Conservation (phyloP, 2,113 vertebrate genomes). For the Myiozetetes cayanensis region DNA sequence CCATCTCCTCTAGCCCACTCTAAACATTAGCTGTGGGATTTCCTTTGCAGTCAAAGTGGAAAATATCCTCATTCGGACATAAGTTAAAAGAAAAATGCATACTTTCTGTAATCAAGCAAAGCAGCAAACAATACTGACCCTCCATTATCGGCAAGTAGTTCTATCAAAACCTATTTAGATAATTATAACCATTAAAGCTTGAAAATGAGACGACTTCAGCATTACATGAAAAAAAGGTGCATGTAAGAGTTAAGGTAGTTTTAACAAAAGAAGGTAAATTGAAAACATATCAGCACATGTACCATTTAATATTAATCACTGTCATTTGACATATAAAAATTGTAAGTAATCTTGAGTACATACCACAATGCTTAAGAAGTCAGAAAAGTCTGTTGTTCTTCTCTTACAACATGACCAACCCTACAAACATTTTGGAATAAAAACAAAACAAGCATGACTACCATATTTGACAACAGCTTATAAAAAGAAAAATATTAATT, state of each 20-base stretch:
- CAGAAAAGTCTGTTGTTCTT: slow-evolving; percentile 96
- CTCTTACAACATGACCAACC: slow-evolving; percentile 98
- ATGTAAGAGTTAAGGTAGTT: not conserved
- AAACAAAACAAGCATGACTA: slow-evolving; percentile 8
- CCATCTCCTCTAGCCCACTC: not conserved
- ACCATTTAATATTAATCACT: not conserved
- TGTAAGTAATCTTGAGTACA: slow-evolving; percentile 48
- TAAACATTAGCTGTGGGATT: not conserved
- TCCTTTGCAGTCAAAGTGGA: not conserved
- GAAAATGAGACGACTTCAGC: not conserved
- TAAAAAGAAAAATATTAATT: not conserved
- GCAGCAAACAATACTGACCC: not conserved
- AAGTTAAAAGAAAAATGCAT: not conserved
- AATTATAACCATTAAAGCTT: not conserved
- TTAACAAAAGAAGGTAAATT: not conserved
- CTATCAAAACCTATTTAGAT: not conserved
- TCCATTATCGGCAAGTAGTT: not conserved
- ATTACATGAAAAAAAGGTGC: not conserved
- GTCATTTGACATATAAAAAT: not conserved
- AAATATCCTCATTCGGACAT: not conserved
- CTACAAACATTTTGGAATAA: slow-evolving; percentile 66
- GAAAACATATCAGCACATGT: not conserved
- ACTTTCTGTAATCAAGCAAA: not conserved
- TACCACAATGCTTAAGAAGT: slow-evolving; percentile 95
- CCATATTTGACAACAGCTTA: not conserved